Base-by-base conservation (phyloP, 2,113 vertebrate species). In the Hiodon alosoides region DNA sequence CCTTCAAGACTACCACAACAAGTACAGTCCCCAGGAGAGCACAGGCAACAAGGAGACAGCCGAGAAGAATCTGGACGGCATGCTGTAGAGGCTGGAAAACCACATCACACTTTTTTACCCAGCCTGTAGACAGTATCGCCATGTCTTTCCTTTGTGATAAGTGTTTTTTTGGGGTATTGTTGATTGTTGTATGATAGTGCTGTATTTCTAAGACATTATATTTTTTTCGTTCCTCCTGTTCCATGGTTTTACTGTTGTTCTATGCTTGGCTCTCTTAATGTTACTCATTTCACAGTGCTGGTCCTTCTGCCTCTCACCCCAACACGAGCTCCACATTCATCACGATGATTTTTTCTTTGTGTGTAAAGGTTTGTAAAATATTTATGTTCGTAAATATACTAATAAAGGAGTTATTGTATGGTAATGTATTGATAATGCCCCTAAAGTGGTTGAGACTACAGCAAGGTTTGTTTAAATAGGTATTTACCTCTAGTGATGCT, bases 1-100 rank as follows among this genome's bases (percentile, higher is more conserved):
- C 79, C 96, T 99, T 58, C 93, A 94, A 4, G 96, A 99, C 2
- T 97, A 97, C 86, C 94, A 97, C 89, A 93, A 85, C 82, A 90
- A 96, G 67, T 97, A 96, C 86, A 97, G 92, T 0, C 94, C 94
- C 2, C 92, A 90, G 73, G 94, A 95, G 0, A 89, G 87, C 51
- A 77, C 88, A n/a, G 78, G 78, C 48, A 81, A 90, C 11, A 94
- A 96, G 74, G 90, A 95, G 86, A 96, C 86, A 0, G 94, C 95
- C 8, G 93, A 98, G 80, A 94, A 94, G 85, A 99, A 99, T 82
- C 90, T 99, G 7, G 97, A 99, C 65, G 95, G 96, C 59, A 80
- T 99, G 85, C 87, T 98, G 80, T 96, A 91, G 69, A 52, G 10
- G 61, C 2, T 3, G 17, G 4, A 13, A 50, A 50, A 1, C 51